A percentile compares a stretch with the other conserved stretches of the same genome.
Conservation (phyloP, 2,888 invertebrate species). For the Pachliopta kotzebuea region DNA sequence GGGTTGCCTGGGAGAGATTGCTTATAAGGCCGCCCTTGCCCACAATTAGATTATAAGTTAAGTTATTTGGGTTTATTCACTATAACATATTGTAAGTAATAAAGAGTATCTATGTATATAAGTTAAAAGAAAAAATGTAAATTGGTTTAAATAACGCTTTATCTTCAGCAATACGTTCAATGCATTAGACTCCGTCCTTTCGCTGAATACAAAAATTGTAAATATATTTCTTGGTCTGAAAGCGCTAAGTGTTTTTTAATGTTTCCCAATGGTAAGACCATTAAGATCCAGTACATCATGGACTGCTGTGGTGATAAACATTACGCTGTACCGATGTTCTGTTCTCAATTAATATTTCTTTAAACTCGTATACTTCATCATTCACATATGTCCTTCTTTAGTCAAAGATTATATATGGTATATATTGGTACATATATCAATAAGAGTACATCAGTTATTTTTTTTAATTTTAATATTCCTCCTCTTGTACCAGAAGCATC, state of each 20-base stretch:
- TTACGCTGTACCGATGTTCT: not conserved
- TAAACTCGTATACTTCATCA: not conserved
- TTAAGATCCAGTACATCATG: conserved; percentile 12
- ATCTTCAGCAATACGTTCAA: conserved; percentile 6
- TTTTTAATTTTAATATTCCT: no score
- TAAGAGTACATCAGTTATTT: no score
- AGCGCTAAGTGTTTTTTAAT: conserved; percentile 27
- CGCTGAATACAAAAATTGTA: conserved; percentile 18
- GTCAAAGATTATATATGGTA: no score
- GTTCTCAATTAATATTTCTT: not conserved
- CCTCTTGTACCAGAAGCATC: no score
- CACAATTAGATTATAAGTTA: no score
- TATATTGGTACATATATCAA: no score
- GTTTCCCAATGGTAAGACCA: conserved; percentile 24
- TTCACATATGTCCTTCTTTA: no score
- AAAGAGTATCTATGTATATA: no score
- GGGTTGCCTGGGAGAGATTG: no score
- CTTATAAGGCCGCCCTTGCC: no score
- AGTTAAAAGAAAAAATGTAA: not conserved
- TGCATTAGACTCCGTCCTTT: conserved; percentile 2
- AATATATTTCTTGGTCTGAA: conserved; percentile 18
- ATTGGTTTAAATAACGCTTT: not conserved
- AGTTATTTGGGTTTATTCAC: no score
- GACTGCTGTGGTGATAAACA: conserved; percentile 6
- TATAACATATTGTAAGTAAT: no score